These are phyloP conservation scores for Agelastica alni DNA, from an alignment of 2,888 invertebrate species.

Conservation along the genomic window DNA sequence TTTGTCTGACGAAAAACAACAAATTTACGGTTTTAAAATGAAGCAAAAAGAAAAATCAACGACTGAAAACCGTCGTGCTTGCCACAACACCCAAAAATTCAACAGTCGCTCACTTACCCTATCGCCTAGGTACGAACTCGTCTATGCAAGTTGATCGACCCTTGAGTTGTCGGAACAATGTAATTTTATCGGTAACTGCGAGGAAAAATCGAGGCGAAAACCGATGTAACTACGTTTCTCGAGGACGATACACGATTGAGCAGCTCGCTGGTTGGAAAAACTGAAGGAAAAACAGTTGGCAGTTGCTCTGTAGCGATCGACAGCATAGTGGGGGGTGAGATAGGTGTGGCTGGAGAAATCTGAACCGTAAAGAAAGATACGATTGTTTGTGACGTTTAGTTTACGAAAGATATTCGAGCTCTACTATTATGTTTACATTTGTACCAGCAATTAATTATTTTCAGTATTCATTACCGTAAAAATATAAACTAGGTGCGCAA, in stretches of 20 bases:
- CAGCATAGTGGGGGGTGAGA: slow-evolving; percentile 5
- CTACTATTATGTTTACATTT: too few species aligned
- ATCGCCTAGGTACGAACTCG: background rate
- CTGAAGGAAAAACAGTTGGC: slow-evolving; percentile 11
- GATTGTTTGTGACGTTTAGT: too few species aligned
- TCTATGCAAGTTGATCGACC: slow-evolving; percentile 14
- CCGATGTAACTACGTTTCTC: slow-evolving; percentile 7
- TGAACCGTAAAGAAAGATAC: too few species aligned
- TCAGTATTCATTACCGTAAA: too few species aligned
- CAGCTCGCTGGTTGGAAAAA: slow-evolving; percentile 7
- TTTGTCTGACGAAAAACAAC: too few species aligned
- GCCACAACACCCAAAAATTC: background rate
- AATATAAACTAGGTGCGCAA: too few species aligned
- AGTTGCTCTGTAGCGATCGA: slow-evolving; percentile 11
- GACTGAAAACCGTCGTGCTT: too few species aligned
- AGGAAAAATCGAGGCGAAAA: slow-evolving; percentile 6
- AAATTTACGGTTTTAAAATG: too few species aligned
- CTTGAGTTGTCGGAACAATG: slow-evolving; percentile 4
- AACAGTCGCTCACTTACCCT: slow-evolving; percentile 8
- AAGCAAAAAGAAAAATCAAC: too few species aligned
- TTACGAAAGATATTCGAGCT: too few species aligned
- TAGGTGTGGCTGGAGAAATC: slow-evolving; percentile 18
- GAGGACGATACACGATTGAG: slow-evolving; percentile 12
- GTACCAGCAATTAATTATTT: too few species aligned
- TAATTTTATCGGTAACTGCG: slow-evolving; percentile 11